A percentile compares a stretch with the other conserved stretches of the same genome.
Evolutionary conservation across 2,888 invertebrate genomes (phyloP).

Genomic region (Digitonthophagus gazella): DNA sequence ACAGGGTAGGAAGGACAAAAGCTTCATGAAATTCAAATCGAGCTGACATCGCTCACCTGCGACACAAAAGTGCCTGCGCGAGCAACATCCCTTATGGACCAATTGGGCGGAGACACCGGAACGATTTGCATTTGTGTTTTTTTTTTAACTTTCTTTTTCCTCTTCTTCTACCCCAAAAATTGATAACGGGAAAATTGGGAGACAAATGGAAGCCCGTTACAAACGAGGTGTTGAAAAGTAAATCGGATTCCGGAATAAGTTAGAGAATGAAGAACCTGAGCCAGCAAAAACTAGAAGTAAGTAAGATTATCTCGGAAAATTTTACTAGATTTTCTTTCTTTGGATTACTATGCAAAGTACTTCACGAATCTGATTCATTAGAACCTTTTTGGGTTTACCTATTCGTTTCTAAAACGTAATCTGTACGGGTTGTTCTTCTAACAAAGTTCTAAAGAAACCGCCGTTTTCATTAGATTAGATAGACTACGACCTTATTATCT

Average conservation of each 20-base stretch:
- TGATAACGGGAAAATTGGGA: neutral
- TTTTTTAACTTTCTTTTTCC: neutral
- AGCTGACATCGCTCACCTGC: neutral
- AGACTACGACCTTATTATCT: no score
- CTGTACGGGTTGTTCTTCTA: no score
- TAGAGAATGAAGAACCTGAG: neutral
- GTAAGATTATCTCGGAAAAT: neutral
- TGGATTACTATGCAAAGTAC: no score
- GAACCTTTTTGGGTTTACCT: no score
- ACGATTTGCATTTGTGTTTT: slow-evolving; percentile 1
- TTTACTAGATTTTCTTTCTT: neutral
- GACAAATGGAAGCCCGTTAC: neutral
- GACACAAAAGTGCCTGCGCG: neutral
- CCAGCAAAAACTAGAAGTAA: neutral
- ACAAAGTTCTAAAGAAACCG: no score
- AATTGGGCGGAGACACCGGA: neutral
- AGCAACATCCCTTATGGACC: neutral
- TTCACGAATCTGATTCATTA: no score
- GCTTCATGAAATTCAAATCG: neutral
- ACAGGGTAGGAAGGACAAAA: neutral
- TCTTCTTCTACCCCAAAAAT: neutral
- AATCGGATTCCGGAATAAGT: neutral
- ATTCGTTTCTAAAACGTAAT: no score
- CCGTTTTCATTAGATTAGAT: no score
- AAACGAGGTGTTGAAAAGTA: neutral